Percentiles rank a stretch among this genome's conserved stretches.
These are phyloP conservation scores for Xestia sexstrigata DNA, from an alignment of 2,888 invertebrate genomes.

Conservation along the genomic window DNA sequence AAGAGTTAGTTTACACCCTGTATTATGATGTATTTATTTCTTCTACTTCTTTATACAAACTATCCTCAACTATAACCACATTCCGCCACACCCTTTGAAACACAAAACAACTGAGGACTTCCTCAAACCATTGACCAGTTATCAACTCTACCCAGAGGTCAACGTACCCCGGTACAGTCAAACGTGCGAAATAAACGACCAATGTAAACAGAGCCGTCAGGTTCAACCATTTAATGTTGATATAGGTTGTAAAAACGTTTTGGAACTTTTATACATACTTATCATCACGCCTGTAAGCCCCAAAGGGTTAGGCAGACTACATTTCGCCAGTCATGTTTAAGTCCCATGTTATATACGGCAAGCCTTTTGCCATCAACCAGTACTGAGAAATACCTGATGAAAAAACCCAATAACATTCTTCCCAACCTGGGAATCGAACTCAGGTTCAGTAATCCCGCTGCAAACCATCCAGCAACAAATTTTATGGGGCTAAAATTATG, in stretches of 20 bases:
- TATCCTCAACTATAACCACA: neutral
- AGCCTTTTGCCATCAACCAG: neutral
- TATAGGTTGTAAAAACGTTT: constrained; percentile 39
- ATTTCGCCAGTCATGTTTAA: too few relatives aligned
- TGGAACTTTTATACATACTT: neutral
- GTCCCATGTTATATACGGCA: neutral
- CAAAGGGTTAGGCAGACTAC: neutral
- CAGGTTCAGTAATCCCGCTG: too few relatives aligned
- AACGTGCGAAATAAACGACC: constrained; percentile 38
- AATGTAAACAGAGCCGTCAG: constrained; percentile 18
- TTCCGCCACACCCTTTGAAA: constrained; percentile 8
- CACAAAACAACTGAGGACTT: constrained; percentile 19
- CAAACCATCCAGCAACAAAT: too few relatives aligned
- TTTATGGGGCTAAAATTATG: constrained; percentile 3
- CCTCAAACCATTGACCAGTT: constrained; percentile 19
- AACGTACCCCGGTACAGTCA: constrained; percentile 33
- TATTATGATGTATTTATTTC: neutral
- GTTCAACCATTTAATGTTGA: constrained; percentile 24
- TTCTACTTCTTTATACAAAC: neutral
- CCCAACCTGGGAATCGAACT: neutral
- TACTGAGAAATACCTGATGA: neutral
- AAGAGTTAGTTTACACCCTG: too few relatives aligned
- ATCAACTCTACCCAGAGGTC: constrained; percentile 36
- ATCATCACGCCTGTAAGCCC: neutral
- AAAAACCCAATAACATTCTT: neutral